These are phyloP conservation scores for Dendrocopos noguchii DNA, from an alignment of 2,113 vertebrate genomes.

Conservation along the genomic window DNA sequence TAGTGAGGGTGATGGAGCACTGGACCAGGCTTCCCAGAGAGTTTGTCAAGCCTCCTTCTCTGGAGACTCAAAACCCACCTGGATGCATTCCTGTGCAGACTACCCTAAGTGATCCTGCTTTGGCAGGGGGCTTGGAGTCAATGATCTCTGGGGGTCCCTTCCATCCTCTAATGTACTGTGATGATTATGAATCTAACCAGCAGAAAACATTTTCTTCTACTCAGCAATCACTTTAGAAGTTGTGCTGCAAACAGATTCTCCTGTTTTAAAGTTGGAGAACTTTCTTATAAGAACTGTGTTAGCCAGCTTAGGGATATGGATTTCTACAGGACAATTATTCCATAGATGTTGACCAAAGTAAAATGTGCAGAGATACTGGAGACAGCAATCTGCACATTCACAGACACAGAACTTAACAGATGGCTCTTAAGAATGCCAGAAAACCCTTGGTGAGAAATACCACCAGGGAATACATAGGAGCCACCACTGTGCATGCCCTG, in stretches of 20 bases:
- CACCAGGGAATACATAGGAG: not conserved
- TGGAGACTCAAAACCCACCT: too few species aligned
- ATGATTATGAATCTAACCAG: not conserved
- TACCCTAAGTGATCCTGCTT: too few species aligned
- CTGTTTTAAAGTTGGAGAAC: not conserved
- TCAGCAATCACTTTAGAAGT: not conserved
- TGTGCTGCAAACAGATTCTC: not conserved
- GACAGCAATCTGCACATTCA: not conserved
- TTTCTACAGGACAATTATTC: not conserved
- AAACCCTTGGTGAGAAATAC: not conserved
- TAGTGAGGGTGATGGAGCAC: too few species aligned
- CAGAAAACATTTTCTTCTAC: not conserved
- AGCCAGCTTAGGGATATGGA: rapidly evolving
- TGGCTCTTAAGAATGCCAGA: not conserved
- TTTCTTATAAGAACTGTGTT: not conserved
- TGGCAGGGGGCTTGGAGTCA: too few species aligned
- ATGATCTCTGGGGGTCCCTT: too few species aligned
- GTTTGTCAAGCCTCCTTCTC: too few species aligned
- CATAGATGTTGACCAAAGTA: not conserved
- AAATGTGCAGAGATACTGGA: not conserved
- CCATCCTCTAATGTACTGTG: too few species aligned
- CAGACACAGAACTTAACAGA: not conserved
- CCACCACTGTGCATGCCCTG: rapidly evolving
- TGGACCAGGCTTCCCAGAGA: too few species aligned
- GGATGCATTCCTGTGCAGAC: too few species aligned